A percentile compares a stretch with the other conserved stretches of the same genome.
Evolutionary conservation across 1,140 invertebrate species (phyloP).

Genomic region (Branchinecta lynchi): DNA sequence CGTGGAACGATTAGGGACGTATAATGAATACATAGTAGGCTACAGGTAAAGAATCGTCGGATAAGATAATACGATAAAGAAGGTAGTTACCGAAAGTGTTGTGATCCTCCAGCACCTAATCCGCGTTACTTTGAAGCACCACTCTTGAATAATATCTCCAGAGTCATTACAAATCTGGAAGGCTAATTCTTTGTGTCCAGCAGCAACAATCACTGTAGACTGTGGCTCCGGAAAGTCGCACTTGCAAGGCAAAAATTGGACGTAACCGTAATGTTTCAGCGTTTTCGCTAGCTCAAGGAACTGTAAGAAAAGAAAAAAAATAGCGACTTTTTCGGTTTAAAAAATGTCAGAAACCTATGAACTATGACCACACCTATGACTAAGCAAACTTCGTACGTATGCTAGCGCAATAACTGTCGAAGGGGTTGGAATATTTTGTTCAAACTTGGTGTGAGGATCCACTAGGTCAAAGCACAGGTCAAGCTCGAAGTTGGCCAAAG

Average conservation of each 20-base stretch:
- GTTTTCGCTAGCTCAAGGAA: slow-evolving; percentile 63
- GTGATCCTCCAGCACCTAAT: slow-evolving; percentile 96
- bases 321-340: too few relatives aligned
- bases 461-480: too few relatives aligned
- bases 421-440: too few relatives aligned
- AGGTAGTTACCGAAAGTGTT: slow-evolving; percentile 36
- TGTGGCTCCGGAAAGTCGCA: slow-evolving; percentile 59
- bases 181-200: slow-evolving; percentile 61
- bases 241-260: slow-evolving; percentile 58
- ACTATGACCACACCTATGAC: too few relatives aligned
- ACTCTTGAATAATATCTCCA: slow-evolving; percentile 46
- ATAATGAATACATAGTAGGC: too few relatives aligned
- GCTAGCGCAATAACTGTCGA: too few relatives aligned
- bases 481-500: too few relatives aligned
- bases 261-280: slow-evolving; percentile 72
- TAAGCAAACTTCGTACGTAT: too few relatives aligned
- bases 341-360: too few relatives aligned
- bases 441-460: too few relatives aligned
- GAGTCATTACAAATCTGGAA: slow-evolving; percentile 38
- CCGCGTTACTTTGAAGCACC: slow-evolving; percentile 75
- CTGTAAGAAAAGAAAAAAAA: slow-evolving; percentile 46
- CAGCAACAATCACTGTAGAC: slow-evolving; percentile 47
- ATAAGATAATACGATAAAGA: not conserved
- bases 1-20: too few relatives aligned
- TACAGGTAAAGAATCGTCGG: not conserved